phyloP scores from a whole-genome alignment of 2,113 vertebrate genomes.

The Neolamprologus devosi region DNA sequence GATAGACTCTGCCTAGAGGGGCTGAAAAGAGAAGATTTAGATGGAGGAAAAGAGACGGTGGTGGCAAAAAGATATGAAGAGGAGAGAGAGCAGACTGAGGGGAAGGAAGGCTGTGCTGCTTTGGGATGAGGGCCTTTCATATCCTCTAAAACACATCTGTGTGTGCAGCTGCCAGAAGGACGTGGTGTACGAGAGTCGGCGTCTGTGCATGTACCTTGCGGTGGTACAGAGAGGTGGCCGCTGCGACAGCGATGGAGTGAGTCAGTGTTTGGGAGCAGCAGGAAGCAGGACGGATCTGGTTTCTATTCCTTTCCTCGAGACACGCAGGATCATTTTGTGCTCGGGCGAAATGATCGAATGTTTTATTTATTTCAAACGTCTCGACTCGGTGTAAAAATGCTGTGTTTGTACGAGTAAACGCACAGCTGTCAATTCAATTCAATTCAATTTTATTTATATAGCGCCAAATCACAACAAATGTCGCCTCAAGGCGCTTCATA shows the following conservation, averaged over 20 bases:
- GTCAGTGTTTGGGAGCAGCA: background rate
- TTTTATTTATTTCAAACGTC: background rate
- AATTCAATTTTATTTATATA: too few relatives aligned
- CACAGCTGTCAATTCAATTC: too few relatives aligned
- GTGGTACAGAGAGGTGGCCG: background rate
- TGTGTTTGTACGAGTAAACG: background rate
- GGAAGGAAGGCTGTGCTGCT: background rate
- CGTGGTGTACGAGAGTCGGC: background rate
- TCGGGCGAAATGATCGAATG: background rate
- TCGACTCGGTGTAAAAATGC: background rate
- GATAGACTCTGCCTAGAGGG: background rate
- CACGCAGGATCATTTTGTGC: background rate
- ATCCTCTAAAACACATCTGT: slow-evolving; percentile 21
- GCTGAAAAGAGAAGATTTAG: slow-evolving; percentile 9
- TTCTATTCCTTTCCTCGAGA: background rate
- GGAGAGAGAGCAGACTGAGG: background rate
- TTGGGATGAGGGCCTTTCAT: background rate
- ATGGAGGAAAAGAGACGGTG: background rate
- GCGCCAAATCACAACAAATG: too few relatives aligned
- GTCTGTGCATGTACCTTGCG: background rate
- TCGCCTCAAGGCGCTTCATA: too few relatives aligned
- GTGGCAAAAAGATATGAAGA: background rate
- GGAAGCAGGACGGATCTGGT: background rate
- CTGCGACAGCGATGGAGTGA: background rate
- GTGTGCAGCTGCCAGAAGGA: background rate